Conservation (phyloP, 1,140 invertebrate genomes). For the Proctacanthus coquilletti region DNA sequence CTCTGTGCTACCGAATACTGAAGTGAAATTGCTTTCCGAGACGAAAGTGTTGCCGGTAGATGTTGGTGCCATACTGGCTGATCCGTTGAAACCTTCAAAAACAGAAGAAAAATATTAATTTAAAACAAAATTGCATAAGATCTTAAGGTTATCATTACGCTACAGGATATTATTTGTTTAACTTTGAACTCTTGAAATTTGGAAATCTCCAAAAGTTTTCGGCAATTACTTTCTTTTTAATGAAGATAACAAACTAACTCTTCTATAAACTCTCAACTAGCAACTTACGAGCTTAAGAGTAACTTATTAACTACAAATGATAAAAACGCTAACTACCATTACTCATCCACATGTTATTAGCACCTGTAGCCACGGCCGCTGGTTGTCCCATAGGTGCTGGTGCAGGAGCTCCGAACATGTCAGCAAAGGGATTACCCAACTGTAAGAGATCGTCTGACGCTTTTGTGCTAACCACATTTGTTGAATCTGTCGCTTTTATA, state of each 20-base stretch:
- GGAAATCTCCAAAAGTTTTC: too few relatives aligned
- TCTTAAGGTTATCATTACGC: too few relatives aligned
- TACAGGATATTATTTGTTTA: slow-evolving; percentile 4
- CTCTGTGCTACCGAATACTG: slow-evolving; percentile 64
- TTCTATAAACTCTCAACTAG: background rate
- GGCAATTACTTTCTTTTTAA: too few relatives aligned
- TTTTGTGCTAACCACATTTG: slow-evolving; percentile 35
- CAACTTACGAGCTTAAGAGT: too few relatives aligned
- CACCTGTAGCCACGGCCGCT: slow-evolving; percentile 23
- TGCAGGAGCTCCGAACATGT: slow-evolving; percentile 53
- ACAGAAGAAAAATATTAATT: slow-evolving; percentile 10
- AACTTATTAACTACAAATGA: too few relatives aligned
- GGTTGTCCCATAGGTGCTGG: slow-evolving; percentile 29
- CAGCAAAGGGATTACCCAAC: slow-evolving; percentile 79
- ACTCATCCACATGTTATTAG: slow-evolving; percentile 48
- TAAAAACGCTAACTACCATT: slow-evolving; percentile 43
- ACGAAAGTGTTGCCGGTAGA: slow-evolving; percentile 60
- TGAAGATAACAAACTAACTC: background rate
- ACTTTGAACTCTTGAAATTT: too few relatives aligned
- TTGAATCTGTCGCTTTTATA: slow-evolving; percentile 22
- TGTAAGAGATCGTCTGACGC: slow-evolving; percentile 81
- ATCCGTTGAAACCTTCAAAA: slow-evolving; percentile 34
- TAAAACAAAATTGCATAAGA: background rate
- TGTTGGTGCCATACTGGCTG: slow-evolving; percentile 33
- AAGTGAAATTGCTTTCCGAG: slow-evolving; percentile 69